Base-by-base conservation (phyloP, 2,888 invertebrate genomes). In the Microplitis deprimator region DNA sequence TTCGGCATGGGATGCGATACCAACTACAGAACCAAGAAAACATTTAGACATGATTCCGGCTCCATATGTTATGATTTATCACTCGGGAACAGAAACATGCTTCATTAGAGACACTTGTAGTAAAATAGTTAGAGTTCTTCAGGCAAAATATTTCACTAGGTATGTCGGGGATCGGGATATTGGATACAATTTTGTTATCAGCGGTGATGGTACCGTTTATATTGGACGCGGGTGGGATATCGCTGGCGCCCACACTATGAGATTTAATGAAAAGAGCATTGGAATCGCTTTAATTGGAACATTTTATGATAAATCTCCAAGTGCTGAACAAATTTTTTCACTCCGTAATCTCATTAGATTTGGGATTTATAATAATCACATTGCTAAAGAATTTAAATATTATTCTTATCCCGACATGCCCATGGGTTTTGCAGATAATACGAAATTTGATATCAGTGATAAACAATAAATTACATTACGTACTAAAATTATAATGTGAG, bases 171-270 rank as follows among this genome's bases (percentile, higher is more conserved):
- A 90, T 77, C 67, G 39, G 0, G 96, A 96, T 85, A 95, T 95
- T 38, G 93, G 91, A 0, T 96, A 95, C 87, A 96, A 95, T 86
- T 96, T 95, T 83, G 89, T 96, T 3, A 92, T 96, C 1, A 96
- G 95, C 0, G 95, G 95, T 5, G 95, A 96, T 85, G 96, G 95
- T 0, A 91, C 92, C 6, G 94, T 93, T 0, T 96, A 95, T 86
- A 92, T 92, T 81, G 95, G 94, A 0, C 92, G 95, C 4, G 94
- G 95, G 1, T 96, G 96, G 96, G 92, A 93, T 81, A 89, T 89
- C 77, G 90, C 93, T 65, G 96, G 96, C 0, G 94, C 95, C 0
- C 95, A 96, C 84, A 92, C 95, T 0, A 91, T 91, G 64, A 85
- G 93, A 64, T 95, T 92, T 85, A 95, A 95, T 85, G 88, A 87